A percentile compares a stretch with the other conserved stretches of the same genome.
Evolutionary conservation across 2,113 vertebrate genomes (phyloP).

Genomic region (Indicator indicator): DNA sequence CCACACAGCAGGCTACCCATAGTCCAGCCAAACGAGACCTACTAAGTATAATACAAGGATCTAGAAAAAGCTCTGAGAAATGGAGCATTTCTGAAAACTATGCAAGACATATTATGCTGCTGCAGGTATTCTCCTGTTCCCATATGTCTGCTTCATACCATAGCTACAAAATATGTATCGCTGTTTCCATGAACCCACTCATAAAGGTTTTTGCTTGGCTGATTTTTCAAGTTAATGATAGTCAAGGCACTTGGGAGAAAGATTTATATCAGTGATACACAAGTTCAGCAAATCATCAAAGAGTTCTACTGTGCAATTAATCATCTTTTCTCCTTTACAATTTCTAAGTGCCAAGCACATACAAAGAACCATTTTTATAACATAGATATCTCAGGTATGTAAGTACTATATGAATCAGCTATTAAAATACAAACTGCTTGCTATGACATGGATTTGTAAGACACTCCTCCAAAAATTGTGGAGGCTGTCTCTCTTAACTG

Average conservation of each 20-base stretch:
- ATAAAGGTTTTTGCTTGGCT: constrained; percentile 60
- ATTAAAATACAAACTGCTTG: neutral
- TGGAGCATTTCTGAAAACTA: neutral
- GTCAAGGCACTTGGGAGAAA: constrained; percentile 70
- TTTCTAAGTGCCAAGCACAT: constrained; percentile 40
- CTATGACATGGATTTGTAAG: neutral
- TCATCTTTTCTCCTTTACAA: constrained; percentile 37
- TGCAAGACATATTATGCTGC: neutral
- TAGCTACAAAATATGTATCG: constrained; percentile 41
- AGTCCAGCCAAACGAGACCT: neutral
- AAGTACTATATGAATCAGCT: neutral
- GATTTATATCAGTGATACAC: constrained; percentile 69
- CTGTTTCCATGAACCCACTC: constrained; percentile 55
- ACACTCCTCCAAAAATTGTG: neutral
- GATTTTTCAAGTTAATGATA: constrained; percentile 77
- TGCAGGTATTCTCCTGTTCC: constrained; percentile 17
- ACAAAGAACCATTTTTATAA: constrained; percentile 16
- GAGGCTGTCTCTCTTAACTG: neutral
- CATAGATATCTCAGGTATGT: constrained; percentile 6
- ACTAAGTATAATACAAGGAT: neutral
- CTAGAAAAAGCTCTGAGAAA: neutral
- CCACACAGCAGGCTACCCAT: neutral
- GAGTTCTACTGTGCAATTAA: constrained; percentile 60
- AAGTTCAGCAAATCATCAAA: constrained; percentile 67
- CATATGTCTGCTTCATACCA: neutral